Base-by-base conservation (phyloP, 2,888 invertebrate species). In the Stegana nigrithorax region DNA sequence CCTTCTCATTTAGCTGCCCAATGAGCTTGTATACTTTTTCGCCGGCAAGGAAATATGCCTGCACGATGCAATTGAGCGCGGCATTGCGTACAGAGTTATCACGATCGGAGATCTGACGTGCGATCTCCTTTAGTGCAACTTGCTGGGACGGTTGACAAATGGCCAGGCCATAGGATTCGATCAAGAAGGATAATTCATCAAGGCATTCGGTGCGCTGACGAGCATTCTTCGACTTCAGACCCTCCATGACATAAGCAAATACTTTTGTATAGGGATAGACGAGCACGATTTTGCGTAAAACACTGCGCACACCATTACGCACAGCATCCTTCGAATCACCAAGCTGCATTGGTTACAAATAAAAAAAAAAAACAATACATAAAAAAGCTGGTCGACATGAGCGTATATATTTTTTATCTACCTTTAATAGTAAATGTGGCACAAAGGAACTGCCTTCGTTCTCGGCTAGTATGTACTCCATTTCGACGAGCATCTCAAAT, bases 241-340 rank as follows among this genome's bases (percentile, higher is more conserved):
- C 98, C 73, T 98, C 98, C 92, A 97, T 94, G 17, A 98, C 88
- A 74, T 93, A 95, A 0, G 91, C 90, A 81, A 96, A 97, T 68
- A 98, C 88, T 84, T 96, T 96, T 66, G 92, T 92, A 29, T 94
- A 92, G 0, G 97, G 92, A 86, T 95, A 97, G 6, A 98, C 91
- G 5, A 91, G 88, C 69, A 92, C 92, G 58, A 97, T 92, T 85
- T 93, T 93, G 73, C 92, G 92, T 73, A 98, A 90, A 3, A 98
- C 88, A 1, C 91, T 89, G 67, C 95, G 91, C 0, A 98, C 97
- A 32, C 94, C 94, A 81, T 93, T 93, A 17, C 98, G 89, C 0
- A 98, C 95, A 10, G 95, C 90, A 85, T 98, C 98, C 86, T 98
- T 98, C 0, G 97, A 93, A 85, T 98, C 98, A 2, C 98, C 98